Evolutionary conservation across 2,113 vertebrate genomes (phyloP), one percentile per base, ranked within the genome.

Genomic region (Lasiurus borealis): DNA sequence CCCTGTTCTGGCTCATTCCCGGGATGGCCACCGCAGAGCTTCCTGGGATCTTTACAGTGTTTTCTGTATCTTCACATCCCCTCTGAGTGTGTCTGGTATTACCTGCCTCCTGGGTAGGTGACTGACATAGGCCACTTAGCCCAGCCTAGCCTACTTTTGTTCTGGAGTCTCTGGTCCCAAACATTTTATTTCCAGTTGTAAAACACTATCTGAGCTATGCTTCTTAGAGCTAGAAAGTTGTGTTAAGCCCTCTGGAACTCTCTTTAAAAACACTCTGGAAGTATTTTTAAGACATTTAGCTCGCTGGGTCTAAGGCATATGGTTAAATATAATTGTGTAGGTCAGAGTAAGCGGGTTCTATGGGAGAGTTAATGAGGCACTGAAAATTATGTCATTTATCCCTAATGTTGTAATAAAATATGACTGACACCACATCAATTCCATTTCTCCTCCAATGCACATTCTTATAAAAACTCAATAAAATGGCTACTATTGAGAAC

Each of bases 401-500:
- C 50, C 34, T 75, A 81, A 86, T 54, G 85, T 68, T 75, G 6
- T 44, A 90, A 93, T 86, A 81, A 96, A 93, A 76, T 93, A 68
- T 89, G 69, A 92, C 77, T 85, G 87, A 90, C 44, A 85, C 46
- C 64, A 88, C 73, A 86, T 92, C 87, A 88, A 92, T 92, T 92
- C 89, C 36, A 85, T 83, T 88, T 91, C 40, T 93, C 75, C 31
- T 93, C 54, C 83, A 76, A 91, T 15, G 80, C 18, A 93, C 44
- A 81, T 78, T 91, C 88, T 91, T 95, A 93, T 71, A 80, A 89
- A 91, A 95, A 83, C 48, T 64, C 75, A 91, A 44, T 93, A 86
- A 95, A 96, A 78, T 88, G 2, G 4, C 31, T 95, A 77, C 95
- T 91, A 96, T 92, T 88, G 81, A 77, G 59, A 95, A 77, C 40